These are phyloP conservation scores for Clarias pachynema DNA, from an alignment of 2,797 vertebrate genomes.

Conservation along the genomic window DNA sequence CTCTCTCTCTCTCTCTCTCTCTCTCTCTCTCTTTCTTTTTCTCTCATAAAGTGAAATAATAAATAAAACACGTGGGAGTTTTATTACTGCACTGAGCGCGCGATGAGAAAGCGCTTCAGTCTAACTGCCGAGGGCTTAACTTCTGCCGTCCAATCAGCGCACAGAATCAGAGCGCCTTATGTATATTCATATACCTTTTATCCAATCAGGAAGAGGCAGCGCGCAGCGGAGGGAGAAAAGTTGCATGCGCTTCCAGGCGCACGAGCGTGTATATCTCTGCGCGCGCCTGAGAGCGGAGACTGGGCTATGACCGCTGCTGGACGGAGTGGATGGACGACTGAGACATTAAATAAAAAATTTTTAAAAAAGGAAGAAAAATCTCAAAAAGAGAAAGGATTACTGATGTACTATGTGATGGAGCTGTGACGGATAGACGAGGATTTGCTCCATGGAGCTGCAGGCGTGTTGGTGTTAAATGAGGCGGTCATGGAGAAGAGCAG, in stretches of 20 bases:
- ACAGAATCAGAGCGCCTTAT: conserved; percentile 55
- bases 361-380: no score
- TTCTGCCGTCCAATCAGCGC: conserved; percentile 58
- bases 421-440: conserved; percentile 26
- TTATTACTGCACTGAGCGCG: neutral
- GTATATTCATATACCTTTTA: conserved; percentile 50
- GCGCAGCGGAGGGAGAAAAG: neutral
- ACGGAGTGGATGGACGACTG: conserved; percentile 34
- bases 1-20: neutral
- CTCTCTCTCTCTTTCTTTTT: neutral
- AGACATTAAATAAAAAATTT: neutral
- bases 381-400: conserved; percentile 38
- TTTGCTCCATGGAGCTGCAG: conserved; percentile 53
- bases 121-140: neutral
- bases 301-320: conserved; percentile 3
- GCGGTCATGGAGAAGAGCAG: conserved; percentile 79
- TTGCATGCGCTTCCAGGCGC: conserved; percentile 24
- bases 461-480: conserved; percentile 64
- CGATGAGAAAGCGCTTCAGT: neutral
- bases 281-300: conserved; percentile 19
- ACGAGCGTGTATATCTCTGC: conserved; percentile 38
- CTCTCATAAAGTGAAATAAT: neutral
- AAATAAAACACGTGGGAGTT: neutral
- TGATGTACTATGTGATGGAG: conserved; percentile 37
- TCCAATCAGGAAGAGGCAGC: conserved; percentile 62